A percentile compares a stretch with the other conserved stretches of the same genome.
These are phyloP conservation scores for Peromyscus leucopus DNA, from an alignment of 2,113 vertebrate species.

Conservation along the genomic window DNA sequence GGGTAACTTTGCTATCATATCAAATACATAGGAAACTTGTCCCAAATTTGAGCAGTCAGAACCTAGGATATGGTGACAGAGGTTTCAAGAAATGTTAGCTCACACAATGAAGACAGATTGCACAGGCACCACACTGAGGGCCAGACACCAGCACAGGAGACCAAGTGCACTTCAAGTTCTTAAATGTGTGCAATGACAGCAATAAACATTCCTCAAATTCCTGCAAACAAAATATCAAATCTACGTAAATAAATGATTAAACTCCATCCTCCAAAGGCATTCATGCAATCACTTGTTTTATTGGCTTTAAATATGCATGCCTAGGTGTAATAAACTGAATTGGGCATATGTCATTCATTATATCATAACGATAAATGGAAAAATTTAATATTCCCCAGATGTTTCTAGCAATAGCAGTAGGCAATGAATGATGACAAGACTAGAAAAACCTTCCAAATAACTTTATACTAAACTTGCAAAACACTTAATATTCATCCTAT, in stretches of 20 bases:
- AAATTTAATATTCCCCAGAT: conserved; percentile 73
- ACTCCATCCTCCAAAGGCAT: conserved; percentile 59
- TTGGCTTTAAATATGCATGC: conserved; percentile 65
- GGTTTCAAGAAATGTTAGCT: background rate
- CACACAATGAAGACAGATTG: conserved; percentile 21
- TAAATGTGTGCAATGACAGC: conserved; percentile 51
- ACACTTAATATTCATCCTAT: conserved; percentile 66
- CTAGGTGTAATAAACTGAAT: conserved; percentile 48
- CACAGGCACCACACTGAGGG: background rate
- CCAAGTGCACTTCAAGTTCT: background rate
- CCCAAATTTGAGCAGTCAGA: conserved; percentile 42
- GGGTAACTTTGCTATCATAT: background rate
- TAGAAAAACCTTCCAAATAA: conserved; percentile 57
- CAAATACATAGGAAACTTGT: background rate
- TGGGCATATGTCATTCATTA: conserved; percentile 77
- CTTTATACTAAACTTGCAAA: conserved; percentile 68
- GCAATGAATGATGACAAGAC: conserved; percentile 73
- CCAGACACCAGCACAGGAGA: background rate
- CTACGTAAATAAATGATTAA: conserved; percentile 73
- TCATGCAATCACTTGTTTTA: conserved; percentile 71
- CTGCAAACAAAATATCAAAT: conserved; percentile 62
- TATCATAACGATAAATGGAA: conserved; percentile 71
- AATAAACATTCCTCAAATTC: conserved; percentile 66
- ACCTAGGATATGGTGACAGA: background rate
- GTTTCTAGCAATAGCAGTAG: conserved; percentile 75